Evolutionary conservation across 2,797 vertebrate genomes (phyloP).

Genomic region (Acanthurus lineatus): DNA sequence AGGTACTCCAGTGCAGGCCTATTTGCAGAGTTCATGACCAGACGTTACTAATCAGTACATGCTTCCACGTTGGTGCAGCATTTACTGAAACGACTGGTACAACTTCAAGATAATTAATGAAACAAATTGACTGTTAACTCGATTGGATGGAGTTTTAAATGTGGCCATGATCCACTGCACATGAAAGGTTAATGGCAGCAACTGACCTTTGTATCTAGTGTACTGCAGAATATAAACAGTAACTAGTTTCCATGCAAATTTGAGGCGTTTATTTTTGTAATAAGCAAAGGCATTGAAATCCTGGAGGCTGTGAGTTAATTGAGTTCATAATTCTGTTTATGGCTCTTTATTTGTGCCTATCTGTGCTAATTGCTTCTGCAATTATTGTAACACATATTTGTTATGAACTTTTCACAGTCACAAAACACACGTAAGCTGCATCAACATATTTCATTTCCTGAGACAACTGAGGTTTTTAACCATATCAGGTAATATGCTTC

Average conservation of each 20-base stretch:
- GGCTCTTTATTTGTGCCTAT: constrained; percentile 14
- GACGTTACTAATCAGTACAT: constrained; percentile 73
- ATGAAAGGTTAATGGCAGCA: constrained; percentile 29
- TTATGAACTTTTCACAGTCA: constrained; percentile 23
- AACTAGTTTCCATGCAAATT: constrained; percentile 28
- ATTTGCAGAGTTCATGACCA: constrained; percentile 73
- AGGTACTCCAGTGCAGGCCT: constrained; percentile 58
- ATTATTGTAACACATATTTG: constrained; percentile 18
- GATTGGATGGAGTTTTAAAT: constrained; percentile 47
- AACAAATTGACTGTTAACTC: constrained; percentile 72
- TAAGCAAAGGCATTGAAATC: constrained; percentile 12
- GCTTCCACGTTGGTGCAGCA: constrained; percentile 55
- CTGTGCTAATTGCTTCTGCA: constrained; percentile 7
- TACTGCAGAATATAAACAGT: constrained; percentile 35
- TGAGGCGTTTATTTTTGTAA: constrained; percentile 6
- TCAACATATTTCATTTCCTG: constrained; percentile 26
- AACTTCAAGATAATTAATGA: constrained; percentile 75
- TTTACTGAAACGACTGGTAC: constrained; percentile 61
- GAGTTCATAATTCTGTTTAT: constrained; percentile 43
- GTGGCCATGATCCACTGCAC: constrained; percentile 39
- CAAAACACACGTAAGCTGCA: constrained; percentile 6
- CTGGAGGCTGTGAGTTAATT: constrained; percentile 32
- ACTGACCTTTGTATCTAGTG: constrained; percentile 48
- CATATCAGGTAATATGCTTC: constrained; percentile 27
- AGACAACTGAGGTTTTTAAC: constrained; percentile 18